Evolutionary conservation across 2,113 vertebrate species (phyloP), one percentile per base, ranked within the genome.

Genomic region (Varanus salvator): DNA sequence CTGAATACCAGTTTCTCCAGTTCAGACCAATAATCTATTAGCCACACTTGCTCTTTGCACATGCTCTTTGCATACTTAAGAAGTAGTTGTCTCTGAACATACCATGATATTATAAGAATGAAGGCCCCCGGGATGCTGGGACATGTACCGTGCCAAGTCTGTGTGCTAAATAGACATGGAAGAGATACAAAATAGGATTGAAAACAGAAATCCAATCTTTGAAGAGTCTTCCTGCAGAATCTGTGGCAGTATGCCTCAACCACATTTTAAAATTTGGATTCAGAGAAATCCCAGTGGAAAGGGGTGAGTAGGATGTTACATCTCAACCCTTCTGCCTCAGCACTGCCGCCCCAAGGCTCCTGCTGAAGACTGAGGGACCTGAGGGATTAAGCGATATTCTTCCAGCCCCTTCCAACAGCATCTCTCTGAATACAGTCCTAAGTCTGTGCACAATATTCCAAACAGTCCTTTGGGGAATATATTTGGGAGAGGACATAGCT

Each of bases 121-220:
- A 80, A 99, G 97, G 29, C 98, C 98, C 92, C 98, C 98, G 0
- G 98, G 98, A 89, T 99, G 98, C 92, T 98, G 98, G 34, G 80
- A 96, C 97, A 99, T 96, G 80, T 99, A 99, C 96, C 98, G 98
- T 17, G 97, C 97, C 96, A 99, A 93, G 86, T 99, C 98, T 38
- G 98, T 98, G 91, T 98, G 98, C 98, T 99, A 90, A 92, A 93
- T 3, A 86, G 69, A 86, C n/a, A 68, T 0, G 52, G 85, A 69
- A 57, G 68, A 91, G 76, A 76, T 87, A 34, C 29, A 54, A 91
- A 75, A 87, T 31, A 29, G 38, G 27, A 3, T 21, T 94, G 76
- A 87, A 95, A 5, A 77, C 19, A 86, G 84, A 44, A 71, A 87
- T 69, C 64, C 66, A 69, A 34, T 57, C n/a, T 25, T 54, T 44